These are phyloP conservation scores for Ceuthmochares aereus DNA, from an alignment of 2,113 vertebrate genomes.

Conservation along the genomic window DNA sequence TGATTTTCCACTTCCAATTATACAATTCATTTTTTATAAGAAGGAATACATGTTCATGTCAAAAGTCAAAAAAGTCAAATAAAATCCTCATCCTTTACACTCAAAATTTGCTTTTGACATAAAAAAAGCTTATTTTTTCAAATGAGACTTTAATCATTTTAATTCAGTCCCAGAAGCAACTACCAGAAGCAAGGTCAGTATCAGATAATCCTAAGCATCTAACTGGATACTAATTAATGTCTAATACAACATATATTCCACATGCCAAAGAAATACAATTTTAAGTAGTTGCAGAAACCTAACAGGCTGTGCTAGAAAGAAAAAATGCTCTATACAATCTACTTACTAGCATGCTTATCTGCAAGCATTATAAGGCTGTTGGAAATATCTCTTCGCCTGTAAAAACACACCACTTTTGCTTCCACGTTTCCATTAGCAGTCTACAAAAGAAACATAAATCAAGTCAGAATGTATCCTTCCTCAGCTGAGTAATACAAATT, in stretches of 20 bases:
- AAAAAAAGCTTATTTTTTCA: not conserved
- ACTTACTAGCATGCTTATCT: slow-evolving; percentile 98
- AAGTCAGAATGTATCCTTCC: slow-evolving; percentile 9
- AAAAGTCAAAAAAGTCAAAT: not conserved
- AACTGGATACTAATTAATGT: not conserved
- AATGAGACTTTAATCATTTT: not conserved
- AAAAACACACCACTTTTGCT: slow-evolving; percentile 98
- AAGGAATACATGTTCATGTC: rapidly evolving
- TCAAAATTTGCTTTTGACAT: not conserved
- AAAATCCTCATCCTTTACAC: not conserved
- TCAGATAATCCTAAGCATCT: not conserved
- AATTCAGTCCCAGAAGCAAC: not conserved
- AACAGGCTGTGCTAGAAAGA: not conserved
- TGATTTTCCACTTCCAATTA: not conserved
- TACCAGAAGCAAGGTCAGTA: not conserved
- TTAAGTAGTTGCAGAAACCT: not conserved
- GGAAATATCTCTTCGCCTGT: slow-evolving; percentile 95
- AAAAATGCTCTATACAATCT: slow-evolving; percentile 5
- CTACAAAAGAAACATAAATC: slow-evolving; percentile 79
- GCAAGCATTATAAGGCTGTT: slow-evolving; percentile 98
- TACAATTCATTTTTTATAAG: not conserved
- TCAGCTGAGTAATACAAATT: not conserved
- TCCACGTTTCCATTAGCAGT: slow-evolving; percentile 97
- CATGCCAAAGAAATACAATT: not conserved
- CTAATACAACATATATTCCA: not conserved